These are phyloP conservation scores for Coendou prehensilis DNA, from an alignment of 2,797 vertebrate genomes.

Conservation along the genomic window DNA sequence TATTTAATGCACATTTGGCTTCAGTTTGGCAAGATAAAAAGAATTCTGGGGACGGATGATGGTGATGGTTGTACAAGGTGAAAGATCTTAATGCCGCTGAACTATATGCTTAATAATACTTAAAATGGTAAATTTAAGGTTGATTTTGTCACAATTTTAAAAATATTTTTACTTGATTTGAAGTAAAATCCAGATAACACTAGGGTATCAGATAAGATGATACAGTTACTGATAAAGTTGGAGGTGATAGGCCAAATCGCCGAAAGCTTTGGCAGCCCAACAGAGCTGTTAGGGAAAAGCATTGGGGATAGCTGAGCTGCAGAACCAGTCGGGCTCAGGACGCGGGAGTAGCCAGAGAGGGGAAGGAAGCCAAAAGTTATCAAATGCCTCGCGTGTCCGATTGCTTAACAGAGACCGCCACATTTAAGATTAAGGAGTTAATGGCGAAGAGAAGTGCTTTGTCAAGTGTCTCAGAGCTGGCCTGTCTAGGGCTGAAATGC, in stretches of 20 bases:
- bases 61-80: too few relatives aligned
- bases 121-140: not conserved
- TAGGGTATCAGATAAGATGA: not conserved
- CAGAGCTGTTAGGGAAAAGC: not conserved
- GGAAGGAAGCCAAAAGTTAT: not conserved
- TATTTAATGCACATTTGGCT: not conserved
- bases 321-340: fast-evolving
- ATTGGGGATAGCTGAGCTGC: not conserved
- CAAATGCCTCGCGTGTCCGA: not conserved
- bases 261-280: not conserved
- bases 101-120: not conserved
- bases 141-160: slow-evolving; percentile 1
- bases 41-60: not conserved
- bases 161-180: not conserved
- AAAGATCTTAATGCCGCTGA: not conserved
- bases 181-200: slow-evolving; percentile 36
- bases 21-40: not conserved
- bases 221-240: not conserved
- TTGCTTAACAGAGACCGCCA: not conserved
- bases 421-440: not conserved
- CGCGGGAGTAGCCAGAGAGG: too few relatives aligned
- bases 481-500: not conserved
- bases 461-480: not conserved
- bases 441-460: not conserved
- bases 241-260: not conserved